These are phyloP conservation scores for Diphyllodes magnificus DNA, from an alignment of 2,113 vertebrate species.

Conservation along the genomic window DNA sequence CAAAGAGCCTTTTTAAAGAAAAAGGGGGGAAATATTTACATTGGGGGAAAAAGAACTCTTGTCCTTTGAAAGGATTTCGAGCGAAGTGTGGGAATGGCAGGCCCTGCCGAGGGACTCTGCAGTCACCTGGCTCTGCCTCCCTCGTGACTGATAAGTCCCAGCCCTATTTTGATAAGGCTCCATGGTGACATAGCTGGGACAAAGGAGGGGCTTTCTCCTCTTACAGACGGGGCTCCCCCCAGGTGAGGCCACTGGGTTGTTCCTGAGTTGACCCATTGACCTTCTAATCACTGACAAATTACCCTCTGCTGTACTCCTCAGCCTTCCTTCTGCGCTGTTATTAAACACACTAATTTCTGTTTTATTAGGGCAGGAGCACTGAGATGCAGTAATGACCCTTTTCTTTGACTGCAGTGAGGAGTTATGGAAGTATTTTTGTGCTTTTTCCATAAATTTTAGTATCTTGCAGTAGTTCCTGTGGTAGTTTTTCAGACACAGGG, in stretches of 20 bases:
- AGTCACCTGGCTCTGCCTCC: background rate
- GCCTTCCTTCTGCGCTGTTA: slow-evolving; percentile 50
- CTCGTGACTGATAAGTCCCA: slow-evolving; percentile 27
- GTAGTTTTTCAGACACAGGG: background rate
- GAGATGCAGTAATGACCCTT: slow-evolving; percentile 22
- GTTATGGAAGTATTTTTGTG: background rate
- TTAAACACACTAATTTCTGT: slow-evolving; percentile 61
- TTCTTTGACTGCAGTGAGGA: background rate
- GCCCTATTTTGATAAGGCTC: slow-evolving; percentile 60
- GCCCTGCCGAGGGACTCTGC: background rate
- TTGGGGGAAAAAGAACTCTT: background rate
- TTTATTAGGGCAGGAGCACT: slow-evolving; percentile 14
- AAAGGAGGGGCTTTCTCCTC: slow-evolving; percentile 71
- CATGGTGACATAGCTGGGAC: slow-evolving; percentile 56
- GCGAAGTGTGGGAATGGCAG: background rate
- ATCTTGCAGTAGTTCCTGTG: accelerated
- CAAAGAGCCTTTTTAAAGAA: background rate
- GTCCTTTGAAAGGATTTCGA: background rate
- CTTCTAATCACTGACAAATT: slow-evolving; percentile 91
- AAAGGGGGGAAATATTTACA: background rate
- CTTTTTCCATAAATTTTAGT: background rate
- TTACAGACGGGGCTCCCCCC: slow-evolving; percentile 75
- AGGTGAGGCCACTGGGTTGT: slow-evolving; percentile 85
- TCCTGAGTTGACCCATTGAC: slow-evolving; percentile 84
- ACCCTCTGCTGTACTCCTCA: slow-evolving; percentile 64